Evolutionary conservation across 2,113 vertebrate genomes (phyloP).

Genomic region (Bos javanicus): DNA sequence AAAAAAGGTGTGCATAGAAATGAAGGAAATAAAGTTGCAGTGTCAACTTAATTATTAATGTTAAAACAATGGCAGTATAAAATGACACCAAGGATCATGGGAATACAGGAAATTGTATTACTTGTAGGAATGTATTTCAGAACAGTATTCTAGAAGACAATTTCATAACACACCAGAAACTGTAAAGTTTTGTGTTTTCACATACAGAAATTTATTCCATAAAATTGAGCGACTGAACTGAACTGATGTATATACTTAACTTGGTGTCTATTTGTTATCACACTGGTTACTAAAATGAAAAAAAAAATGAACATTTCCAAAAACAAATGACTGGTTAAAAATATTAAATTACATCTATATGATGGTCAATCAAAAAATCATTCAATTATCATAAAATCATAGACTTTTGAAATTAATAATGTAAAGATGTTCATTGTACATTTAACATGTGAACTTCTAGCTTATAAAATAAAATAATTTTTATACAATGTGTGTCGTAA

Average conservation of each 20-base stretch:
- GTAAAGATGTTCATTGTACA: background rate
- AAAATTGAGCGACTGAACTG: background rate
- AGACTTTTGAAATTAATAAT: background rate
- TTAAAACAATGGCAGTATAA: background rate
- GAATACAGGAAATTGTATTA: background rate
- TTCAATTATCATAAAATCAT: background rate
- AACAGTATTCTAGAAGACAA: background rate
- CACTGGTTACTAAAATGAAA: background rate
- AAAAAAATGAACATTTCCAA: background rate
- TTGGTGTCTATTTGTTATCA: background rate
- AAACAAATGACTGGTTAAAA: background rate
- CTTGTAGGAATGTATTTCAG: background rate
- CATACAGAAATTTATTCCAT: background rate
- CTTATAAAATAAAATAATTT: background rate
- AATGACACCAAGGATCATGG: background rate
- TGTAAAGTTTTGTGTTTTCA: background rate
- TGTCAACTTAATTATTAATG: background rate
- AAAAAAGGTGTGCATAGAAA: background rate
- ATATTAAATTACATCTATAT: background rate
- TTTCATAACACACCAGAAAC: background rate
- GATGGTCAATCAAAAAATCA: background rate
- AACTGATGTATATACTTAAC: background rate
- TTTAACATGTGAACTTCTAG: background rate
- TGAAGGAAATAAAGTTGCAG: background rate
- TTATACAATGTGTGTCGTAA: background rate